Evolutionary conservation across 2,113 vertebrate genomes (phyloP).

Genomic region (Laticauda colubrina): DNA sequence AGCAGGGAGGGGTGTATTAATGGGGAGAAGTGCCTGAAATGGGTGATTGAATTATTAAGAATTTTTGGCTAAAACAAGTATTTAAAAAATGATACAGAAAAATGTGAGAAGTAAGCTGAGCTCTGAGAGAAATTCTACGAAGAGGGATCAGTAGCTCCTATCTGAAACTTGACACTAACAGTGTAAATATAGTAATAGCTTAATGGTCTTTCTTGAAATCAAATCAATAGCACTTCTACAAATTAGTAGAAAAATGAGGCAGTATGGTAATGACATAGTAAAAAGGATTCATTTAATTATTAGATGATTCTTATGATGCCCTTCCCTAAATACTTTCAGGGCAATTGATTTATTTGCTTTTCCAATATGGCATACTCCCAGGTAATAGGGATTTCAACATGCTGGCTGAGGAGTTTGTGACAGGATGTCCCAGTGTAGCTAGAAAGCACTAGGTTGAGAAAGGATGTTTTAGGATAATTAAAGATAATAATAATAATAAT

Average conservation of each 20-base stretch:
- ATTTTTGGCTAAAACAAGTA: accelerated
- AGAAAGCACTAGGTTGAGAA: not conserved
- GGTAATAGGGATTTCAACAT: not conserved
- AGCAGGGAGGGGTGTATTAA: not conserved
- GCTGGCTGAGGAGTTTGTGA: not conserved
- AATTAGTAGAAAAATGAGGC: not conserved
- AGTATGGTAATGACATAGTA: not conserved
- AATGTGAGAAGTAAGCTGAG: not conserved
- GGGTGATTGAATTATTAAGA: not conserved
- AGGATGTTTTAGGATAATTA: not conserved
- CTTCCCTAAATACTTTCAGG: not conserved
- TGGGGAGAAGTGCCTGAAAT: conserved; percentile 10
- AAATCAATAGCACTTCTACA: not conserved
- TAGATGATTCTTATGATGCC: not conserved
- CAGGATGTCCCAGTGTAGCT: not conserved
- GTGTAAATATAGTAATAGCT: not conserved
- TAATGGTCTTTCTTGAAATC: not conserved
- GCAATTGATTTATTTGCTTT: not conserved
- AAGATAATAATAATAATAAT: not conserved
- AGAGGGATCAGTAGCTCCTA: not conserved
- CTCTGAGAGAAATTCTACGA: not conserved
- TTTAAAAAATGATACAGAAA: not conserved
- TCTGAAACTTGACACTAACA: not conserved
- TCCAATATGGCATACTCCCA: not conserved
- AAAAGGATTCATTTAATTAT: not conserved